These are phyloP conservation scores for Huso huso DNA, from an alignment of 2,797 vertebrate species.

Conservation along the genomic window DNA sequence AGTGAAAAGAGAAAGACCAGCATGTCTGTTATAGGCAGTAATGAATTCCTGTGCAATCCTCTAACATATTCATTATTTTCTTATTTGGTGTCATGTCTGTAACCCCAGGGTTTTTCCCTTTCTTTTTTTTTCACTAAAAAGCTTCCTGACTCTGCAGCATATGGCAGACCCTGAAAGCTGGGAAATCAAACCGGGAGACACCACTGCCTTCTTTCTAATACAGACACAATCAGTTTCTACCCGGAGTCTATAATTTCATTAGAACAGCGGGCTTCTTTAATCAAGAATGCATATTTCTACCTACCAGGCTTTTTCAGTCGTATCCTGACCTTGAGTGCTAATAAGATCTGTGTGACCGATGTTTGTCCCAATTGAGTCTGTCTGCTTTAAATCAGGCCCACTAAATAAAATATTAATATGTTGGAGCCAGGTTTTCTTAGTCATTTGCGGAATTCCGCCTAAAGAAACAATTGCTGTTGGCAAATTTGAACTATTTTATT, in stretches of 20 bases:
- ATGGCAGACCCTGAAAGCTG: slow-evolving; percentile 42
- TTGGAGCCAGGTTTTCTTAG: slow-evolving; percentile 19
- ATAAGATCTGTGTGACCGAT: slow-evolving; percentile 45
- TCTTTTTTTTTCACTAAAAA: slow-evolving; percentile 49
- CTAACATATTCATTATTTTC: slow-evolving; percentile 51
- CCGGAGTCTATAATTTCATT: slow-evolving; percentile 67
- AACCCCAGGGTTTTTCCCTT: slow-evolving; percentile 40
- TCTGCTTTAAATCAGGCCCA: slow-evolving; percentile 24
- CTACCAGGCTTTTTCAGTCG: slow-evolving; percentile 42
- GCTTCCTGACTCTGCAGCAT: slow-evolving; percentile 44
- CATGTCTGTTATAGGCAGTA: slow-evolving; percentile 22
- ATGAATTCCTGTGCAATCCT: slow-evolving; percentile 50
- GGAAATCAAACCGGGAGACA: slow-evolving; percentile 60
- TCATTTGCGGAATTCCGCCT: slow-evolving; percentile 9
- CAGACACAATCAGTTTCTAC: slow-evolving; percentile 60
- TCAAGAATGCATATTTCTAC: slow-evolving; percentile 55
- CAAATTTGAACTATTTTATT: slow-evolving; percentile 22
- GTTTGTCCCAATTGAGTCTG: slow-evolving; percentile 17
- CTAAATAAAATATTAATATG: slow-evolving; percentile 30
- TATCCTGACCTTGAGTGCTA: slow-evolving; percentile 61
- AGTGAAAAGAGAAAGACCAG: no score
- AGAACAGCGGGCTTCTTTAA: slow-evolving; percentile 53
- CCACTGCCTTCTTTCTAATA: slow-evolving; percentile 53
- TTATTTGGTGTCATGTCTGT: slow-evolving; percentile 33
- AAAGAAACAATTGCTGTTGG: slow-evolving; percentile 13